Conservation (phyloP, 2,113 vertebrate genomes). For the Rhynchopsitta pachyrhyncha region DNA sequence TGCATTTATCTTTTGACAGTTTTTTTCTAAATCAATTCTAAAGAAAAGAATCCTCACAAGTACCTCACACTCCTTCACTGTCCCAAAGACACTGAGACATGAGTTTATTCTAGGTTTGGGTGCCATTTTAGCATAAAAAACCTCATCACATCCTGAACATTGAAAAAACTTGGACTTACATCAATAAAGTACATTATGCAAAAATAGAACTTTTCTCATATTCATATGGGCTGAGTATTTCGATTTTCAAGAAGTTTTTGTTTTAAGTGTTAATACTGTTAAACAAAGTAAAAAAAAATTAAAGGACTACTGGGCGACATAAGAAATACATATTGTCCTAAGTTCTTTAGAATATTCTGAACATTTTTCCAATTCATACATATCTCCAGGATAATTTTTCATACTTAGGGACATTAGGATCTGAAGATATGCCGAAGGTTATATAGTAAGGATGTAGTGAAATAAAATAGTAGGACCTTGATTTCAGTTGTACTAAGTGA, state of each 20-base stretch:
- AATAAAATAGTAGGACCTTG: not conserved
- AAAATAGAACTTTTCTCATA: not conserved
- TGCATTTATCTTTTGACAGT: not conserved
- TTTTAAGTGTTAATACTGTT: not conserved
- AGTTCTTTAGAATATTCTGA: not conserved
- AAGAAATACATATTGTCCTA: not conserved
- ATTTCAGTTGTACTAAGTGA: not conserved
- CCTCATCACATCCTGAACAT: not conserved
- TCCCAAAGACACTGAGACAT: not conserved
- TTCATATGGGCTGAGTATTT: not conserved
- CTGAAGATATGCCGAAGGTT: not conserved
- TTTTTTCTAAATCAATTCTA: not conserved
- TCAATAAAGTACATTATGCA: not conserved
- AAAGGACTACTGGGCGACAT: not conserved
- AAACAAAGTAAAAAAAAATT: not conserved
- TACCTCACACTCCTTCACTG: not conserved
- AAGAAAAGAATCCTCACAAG: not conserved
- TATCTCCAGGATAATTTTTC: not conserved
- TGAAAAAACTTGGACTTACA: not conserved
- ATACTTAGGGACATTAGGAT: not conserved
- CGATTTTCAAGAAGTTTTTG: not conserved
- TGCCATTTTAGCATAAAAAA: not conserved
- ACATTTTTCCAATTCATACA: not conserved
- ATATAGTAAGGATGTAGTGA: not conserved
- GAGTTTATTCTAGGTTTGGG: not conserved